These are phyloP conservation scores for Okamejei kenojei DNA, from an alignment of 2,797 vertebrate species.

Conservation along the genomic window DNA sequence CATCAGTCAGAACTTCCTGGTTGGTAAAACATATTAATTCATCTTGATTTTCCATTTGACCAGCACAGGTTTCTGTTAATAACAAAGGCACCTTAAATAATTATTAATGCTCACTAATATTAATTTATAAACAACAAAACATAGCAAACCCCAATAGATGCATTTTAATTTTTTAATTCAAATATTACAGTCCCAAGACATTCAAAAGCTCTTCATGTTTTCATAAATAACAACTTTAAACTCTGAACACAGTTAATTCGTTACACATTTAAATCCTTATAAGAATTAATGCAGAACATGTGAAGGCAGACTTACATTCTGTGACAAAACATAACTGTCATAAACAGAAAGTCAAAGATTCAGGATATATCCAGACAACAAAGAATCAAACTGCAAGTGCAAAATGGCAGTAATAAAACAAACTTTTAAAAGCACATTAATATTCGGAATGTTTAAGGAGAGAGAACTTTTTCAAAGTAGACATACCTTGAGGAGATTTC, in stretches of 20 bases:
- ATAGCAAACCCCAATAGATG: neutral
- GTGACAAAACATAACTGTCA: neutral
- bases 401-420: too few species aligned
- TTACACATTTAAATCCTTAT: neutral
- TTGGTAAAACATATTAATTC: slow-evolving; percentile 49
- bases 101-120: neutral
- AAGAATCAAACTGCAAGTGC: neutral
- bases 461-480: too few species aligned
- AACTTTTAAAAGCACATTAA: too few species aligned
- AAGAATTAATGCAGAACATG: neutral
- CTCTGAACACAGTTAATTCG: neutral
- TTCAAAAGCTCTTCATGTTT: too few species aligned
- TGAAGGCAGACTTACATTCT: neutral
- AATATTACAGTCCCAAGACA: neutral
- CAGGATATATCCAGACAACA: neutral
- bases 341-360: neutral
- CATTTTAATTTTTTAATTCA: neutral
- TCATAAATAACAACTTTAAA: too few species aligned
- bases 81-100: slow-evolving; percentile 27
- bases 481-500: too few species aligned
- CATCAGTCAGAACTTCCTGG: neutral
- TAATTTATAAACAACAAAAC: neutral
- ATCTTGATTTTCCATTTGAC: slow-evolving; percentile 55
- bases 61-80: slow-evolving; percentile 72
- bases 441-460: too few species aligned